Conservation (phyloP, 2,888 invertebrate species). For the Blastobasis adustella region DNA sequence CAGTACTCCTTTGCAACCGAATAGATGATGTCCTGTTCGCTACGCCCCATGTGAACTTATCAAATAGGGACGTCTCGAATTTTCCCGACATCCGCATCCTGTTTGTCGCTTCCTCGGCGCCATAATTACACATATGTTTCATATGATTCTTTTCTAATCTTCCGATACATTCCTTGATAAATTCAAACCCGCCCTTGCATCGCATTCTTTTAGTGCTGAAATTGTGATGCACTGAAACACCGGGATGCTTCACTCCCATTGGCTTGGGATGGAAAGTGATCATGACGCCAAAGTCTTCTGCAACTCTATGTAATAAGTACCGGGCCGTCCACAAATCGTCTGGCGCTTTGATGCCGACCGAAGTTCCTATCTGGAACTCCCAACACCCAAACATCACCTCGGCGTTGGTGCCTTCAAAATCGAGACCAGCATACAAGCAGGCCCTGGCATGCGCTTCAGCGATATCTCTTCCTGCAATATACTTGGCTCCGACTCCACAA, state of each 20-base stretch:
- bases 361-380: conserved; percentile 94
- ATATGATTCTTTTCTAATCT: conserved; percentile 90
- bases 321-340: conserved; percentile 93
- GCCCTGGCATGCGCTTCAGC: conserved; percentile 88
- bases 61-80: conserved; percentile 96
- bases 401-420: conserved; percentile 95
- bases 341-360: conserved; percentile 85
- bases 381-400: conserved; percentile 97
- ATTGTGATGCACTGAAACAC: conserved; percentile 91
- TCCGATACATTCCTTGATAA: conserved; percentile 93
- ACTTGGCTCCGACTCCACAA: conserved; percentile 96
- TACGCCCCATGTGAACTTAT: conserved; percentile 92
- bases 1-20: conserved; percentile 91
- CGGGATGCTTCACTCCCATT: conserved; percentile 89
- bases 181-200: conserved; percentile 79
- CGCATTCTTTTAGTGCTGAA: conserved; percentile 93
- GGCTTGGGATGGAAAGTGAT: conserved; percentile 83
- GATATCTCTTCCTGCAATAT: conserved; percentile 93
- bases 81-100: conserved; percentile 93
- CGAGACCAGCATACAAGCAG: conserved; percentile 94
- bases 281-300: conserved; percentile 88
- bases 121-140: conserved; percentile 94
- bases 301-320: conserved; percentile 86
- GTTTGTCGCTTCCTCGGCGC: conserved; percentile 93
- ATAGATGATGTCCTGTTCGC: conserved; percentile 95